Base-by-base conservation (phyloP, 1,140 invertebrate genomes). In the Euwallacea fornicatus region DNA sequence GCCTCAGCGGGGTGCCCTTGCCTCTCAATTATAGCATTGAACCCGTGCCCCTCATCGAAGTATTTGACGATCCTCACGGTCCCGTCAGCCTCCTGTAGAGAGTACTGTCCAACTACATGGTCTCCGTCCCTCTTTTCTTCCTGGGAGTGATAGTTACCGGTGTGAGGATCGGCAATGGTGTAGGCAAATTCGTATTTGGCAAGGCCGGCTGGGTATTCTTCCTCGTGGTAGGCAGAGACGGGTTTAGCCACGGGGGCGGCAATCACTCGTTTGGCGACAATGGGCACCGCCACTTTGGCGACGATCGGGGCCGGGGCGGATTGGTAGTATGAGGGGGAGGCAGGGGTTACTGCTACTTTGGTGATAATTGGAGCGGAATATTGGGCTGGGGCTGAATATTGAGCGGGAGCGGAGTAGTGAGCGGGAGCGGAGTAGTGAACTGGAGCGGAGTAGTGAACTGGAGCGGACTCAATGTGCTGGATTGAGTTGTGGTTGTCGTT, bases 41-140 rank as follows among this genome's bases (percentile, higher is more conserved):
- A 77, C 16, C 75, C 75, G 71, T 85, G 83, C 69, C 82, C 82
- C 74, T 85, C 83, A 73, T 84, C 84, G 42, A 83, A 83, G 77
- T 86, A 86, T 75, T 83, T 80, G 47, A 86, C 84, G 56, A 84
- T 85, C 73, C 85, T 82, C 54, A 85, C 79, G 69, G 83, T 83
- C 73, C 85, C 85, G 75, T 86, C 85, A 55, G 85, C 82, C 73
- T 86, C 84, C 11, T 84, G 80, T 42, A 85, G 81, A 21, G 76
- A 76, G 71, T 78, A 78, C 44, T 75, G 71, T 60, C 74, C 74
- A 42, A 59, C 56, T 7, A 73, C 69, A 16, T 65, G 54, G 61
- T 79, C 73, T 47, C 78, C 78, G 44, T 77, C 70, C 8, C 77
- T 64, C 0, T 63, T 33, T 73, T 78, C 77, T 46, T 77, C 60